Evolutionary conservation across 2,113 vertebrate genomes (phyloP), one percentile per base, ranked within the genome.

Genomic region (Hiodon alosoides): DNA sequence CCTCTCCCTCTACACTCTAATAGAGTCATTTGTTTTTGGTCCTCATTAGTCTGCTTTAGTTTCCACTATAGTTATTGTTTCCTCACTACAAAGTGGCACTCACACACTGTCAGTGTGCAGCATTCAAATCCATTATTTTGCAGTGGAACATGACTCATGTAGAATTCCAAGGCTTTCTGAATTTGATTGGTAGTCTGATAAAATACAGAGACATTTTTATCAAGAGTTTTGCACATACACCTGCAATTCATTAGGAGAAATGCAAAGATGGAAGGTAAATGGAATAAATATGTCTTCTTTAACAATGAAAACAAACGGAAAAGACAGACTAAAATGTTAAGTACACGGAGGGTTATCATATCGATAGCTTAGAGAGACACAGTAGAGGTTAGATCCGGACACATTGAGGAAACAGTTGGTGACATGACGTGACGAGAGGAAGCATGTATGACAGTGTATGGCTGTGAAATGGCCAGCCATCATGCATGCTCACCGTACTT

Each of bases 401-500:
- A 16, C 5, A 8, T 0, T 6, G 55, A 14, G 46, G 5, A 65
- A 66, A 54, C 4, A 58, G 31, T 67, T 51, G 52, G 59, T 58
- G 59, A 54, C 10, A 62, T 54, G n/a, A 8, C 48, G 54, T 73
- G 46, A 77, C 2, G 66, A 31, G 31, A 57, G n/a, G 54, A 17
- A 65, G 31, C 53, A 57, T 61, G 48, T 47, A 77, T 76, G 71
- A 76, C 71, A 83, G 73, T 76, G 8, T 77, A 83, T 87, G 72
- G 81, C 68, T 69, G 14, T 13, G 68, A 55, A 57, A 69, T 8
- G 53, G 77, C 79, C 77, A 82, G 31, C 50, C 47, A 74, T 53
- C 86, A 86, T 87, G 87, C 87, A 83, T 69, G 73, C 69, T 64
- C 69, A 79, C 66, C 53, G 54, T 16, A 9, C 62, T 75, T 71